Evolutionary conservation across 1,140 invertebrate species (phyloP).

Genomic region (Ceratoteleas bidentatus): DNA sequence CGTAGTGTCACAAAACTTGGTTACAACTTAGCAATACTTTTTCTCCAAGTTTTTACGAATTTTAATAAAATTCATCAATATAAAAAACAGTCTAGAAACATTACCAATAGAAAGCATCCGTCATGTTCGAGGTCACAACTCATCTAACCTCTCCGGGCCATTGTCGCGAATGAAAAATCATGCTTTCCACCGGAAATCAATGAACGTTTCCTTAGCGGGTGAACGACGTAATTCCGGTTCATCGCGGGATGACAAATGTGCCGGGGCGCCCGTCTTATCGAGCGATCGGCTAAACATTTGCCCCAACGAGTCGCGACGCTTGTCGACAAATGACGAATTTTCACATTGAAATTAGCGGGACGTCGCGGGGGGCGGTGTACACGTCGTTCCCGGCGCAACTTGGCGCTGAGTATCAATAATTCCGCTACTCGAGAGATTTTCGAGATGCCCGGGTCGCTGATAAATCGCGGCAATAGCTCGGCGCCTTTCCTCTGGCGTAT

Average conservation of each 20-base stretch:
- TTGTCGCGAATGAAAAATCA: neutral
- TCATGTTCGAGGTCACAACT: too few species aligned
- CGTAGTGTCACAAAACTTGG: too few species aligned
- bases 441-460: conserved; percentile 40
- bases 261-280: conserved; percentile 15
- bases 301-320: conserved; percentile 13
- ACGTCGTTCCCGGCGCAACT: conserved; percentile 28
- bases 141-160: too few species aligned
- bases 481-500: conserved; percentile 35
- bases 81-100: too few species aligned
- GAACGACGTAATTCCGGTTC: neutral
- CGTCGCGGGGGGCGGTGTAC: conserved; percentile 26
- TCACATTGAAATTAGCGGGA: conserved; percentile 51
- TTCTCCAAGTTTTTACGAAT: too few species aligned
- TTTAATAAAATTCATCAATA: too few species aligned
- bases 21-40: too few species aligned
- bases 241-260: conserved; percentile 8
- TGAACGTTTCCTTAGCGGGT: conserved; percentile 2
- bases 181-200: neutral
- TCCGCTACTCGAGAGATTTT: conserved; percentile 31
- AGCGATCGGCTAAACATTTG: conserved; percentile 34
- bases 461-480: conserved; percentile 49
- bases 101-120: too few species aligned
- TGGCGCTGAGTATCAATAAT: conserved; percentile 58
- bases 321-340: conserved; percentile 58